Evolutionary conservation across 2,888 invertebrate species (phyloP).

Genomic region (Gymnoscelis rufifasciata): DNA sequence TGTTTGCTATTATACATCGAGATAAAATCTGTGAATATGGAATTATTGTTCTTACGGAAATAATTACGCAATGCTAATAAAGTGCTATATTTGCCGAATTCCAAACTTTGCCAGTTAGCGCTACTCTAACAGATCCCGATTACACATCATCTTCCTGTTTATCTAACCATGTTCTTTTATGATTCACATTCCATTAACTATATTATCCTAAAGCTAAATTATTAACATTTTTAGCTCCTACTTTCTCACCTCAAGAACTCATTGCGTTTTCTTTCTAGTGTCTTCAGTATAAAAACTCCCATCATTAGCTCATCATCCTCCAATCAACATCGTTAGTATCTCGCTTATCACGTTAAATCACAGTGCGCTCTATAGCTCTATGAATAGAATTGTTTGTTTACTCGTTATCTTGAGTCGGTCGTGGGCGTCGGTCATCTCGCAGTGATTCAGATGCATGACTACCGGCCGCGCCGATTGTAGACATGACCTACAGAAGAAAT

Average conservation of each 20-base stretch:
- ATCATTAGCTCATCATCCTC: constrained; percentile 15
- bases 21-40: constrained; percentile 17
- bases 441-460: constrained; percentile 28
- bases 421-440: constrained; percentile 36
- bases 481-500: constrained; percentile 44
- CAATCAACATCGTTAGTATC: constrained; percentile 23
- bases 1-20: constrained; percentile 14
- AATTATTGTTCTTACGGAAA: constrained; percentile 12
- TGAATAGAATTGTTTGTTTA: constrained; percentile 45
- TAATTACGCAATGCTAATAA: constrained; percentile 8
- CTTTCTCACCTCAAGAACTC: constrained; percentile 16
- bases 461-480: constrained; percentile 9
- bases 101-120: constrained; percentile 9
- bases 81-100: constrained; percentile 15
- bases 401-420: constrained; percentile 34
- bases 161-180: neutral
- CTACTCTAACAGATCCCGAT: neutral
- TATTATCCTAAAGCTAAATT: neutral
- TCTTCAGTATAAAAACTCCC: constrained; percentile 14
- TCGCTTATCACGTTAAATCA: constrained; percentile 26
- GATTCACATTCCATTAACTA: neutral
- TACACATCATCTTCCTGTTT: constrained; percentile 6
- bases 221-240: constrained; percentile 8
- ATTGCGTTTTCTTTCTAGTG: constrained; percentile 13
- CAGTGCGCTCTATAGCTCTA: constrained; percentile 24